Conservation (phyloP, 2,797 vertebrate genomes). For the Gastrophryne carolinensis region DNA sequence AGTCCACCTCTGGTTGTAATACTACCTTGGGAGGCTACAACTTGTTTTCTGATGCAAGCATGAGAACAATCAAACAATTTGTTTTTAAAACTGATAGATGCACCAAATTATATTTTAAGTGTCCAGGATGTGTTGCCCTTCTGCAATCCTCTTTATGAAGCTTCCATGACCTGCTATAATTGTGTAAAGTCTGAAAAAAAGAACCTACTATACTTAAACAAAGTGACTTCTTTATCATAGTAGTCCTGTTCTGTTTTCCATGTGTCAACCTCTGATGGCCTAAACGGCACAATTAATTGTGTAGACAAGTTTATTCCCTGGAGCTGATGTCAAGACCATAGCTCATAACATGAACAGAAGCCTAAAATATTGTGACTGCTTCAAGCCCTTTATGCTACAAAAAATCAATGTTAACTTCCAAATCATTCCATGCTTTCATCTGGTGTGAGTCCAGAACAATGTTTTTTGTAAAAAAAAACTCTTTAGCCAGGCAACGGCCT, state of each 20-base stretch:
- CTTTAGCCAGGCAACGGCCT: neutral
- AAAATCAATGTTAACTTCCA: constrained; percentile 25
- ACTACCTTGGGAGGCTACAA: no score
- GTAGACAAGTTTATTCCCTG: constrained; percentile 6
- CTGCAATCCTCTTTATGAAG: no score
- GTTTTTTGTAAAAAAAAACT: neutral
- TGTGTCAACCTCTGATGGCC: neutral
- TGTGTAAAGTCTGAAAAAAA: no score
- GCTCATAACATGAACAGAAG: neutral
- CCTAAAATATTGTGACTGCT: constrained; percentile 2
- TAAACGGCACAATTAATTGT: neutral
- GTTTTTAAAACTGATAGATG: no score
- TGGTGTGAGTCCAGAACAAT: neutral
- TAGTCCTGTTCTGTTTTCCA: neutral
- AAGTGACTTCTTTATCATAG: neutral
- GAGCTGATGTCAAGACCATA: constrained; percentile 8
- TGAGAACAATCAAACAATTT: no score
- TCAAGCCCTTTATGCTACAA: constrained; percentile 19
- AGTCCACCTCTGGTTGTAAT: no score
- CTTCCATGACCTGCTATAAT: no score
- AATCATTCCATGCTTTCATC: neutral
- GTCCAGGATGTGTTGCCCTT: no score
- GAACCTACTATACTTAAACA: no score
- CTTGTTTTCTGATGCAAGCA: no score
- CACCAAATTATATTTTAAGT: no score